Conservation (phyloP, 2,113 vertebrate genomes). For the Sula dactylatra region DNA sequence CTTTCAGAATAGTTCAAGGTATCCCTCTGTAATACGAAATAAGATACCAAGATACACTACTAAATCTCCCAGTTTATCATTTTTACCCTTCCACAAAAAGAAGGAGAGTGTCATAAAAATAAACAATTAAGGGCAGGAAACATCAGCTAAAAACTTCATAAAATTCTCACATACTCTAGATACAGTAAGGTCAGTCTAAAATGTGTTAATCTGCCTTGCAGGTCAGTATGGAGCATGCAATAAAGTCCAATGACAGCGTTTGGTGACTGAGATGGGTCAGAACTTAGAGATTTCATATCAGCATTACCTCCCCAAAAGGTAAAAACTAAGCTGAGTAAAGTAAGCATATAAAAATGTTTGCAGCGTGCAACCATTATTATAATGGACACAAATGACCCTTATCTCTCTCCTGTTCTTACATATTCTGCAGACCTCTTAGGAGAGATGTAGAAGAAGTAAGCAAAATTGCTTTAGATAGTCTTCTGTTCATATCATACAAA, state of each 20-base stretch:
- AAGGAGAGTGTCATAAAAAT: neutral
- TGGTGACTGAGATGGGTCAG: neutral
- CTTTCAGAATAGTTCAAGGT: neutral
- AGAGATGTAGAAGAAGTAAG: conserved; percentile 2
- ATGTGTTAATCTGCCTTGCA: neutral
- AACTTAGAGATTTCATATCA: neutral
- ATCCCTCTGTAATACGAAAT: neutral
- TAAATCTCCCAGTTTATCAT: neutral
- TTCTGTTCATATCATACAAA: conserved; percentile 35
- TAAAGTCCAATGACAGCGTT: neutral
- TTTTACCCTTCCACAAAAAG: neutral
- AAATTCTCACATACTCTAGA: neutral
- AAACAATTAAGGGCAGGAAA: neutral
- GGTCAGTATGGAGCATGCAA: neutral
- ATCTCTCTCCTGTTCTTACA: neutral
- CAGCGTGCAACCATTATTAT: neutral
- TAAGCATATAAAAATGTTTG: neutral
- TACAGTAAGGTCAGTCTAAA: neutral
- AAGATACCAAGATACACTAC: neutral
- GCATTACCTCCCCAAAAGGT: neutral
- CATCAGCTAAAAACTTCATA: neutral
- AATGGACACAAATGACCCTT: neutral
- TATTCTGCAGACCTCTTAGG: neutral
- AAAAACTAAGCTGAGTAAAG: neutral
- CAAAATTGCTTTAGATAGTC: neutral